A percentile compares a stretch with the other conserved stretches of the same genome.
Evolutionary conservation across 53 echinoderm and acorn worm genomes (phyloP).

Genomic region (Stichopus horrens): DNA sequence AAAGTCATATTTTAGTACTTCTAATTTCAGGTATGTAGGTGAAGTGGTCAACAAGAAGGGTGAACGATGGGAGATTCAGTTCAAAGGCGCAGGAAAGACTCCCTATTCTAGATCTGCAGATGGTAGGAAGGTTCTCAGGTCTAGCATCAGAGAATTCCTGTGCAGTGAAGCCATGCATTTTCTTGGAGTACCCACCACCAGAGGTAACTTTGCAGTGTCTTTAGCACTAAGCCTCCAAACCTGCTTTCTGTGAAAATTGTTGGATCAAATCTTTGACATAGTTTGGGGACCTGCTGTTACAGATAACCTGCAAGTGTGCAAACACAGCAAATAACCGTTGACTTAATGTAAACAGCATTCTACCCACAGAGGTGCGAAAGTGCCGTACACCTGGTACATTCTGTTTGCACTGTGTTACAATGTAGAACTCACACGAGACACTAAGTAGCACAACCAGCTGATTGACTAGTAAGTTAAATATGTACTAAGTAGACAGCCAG

Average conservation of each 20-base stretch:
- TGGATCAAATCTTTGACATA: neutral
- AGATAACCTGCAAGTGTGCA: neutral
- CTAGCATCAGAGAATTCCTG: slow-evolving; percentile 87
- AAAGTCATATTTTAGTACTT: neutral
- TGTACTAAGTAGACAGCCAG: too few species aligned
- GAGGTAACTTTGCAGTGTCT: slow-evolving; percentile 52
- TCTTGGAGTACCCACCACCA: slow-evolving; percentile 85
- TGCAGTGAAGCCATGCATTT: slow-evolving; percentile 98
- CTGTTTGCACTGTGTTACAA: too few species aligned
- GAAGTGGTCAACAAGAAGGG: slow-evolving; percentile 80
- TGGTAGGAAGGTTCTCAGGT: slow-evolving; percentile 89
- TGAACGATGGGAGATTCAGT: slow-evolving; percentile 95
- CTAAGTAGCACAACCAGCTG: too few species aligned
- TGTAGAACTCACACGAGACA: too few species aligned
- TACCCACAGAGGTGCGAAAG: too few species aligned
- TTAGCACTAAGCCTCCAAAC: neutral
- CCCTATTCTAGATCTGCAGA: slow-evolving; percentile 86
- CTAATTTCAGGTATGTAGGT: slow-evolving; percentile 67
- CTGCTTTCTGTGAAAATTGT: neutral
- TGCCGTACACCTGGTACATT: too few species aligned
- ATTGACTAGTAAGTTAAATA: too few species aligned
- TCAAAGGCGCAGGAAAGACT: slow-evolving; percentile 83
- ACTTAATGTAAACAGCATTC: neutral
- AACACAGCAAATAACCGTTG: neutral
- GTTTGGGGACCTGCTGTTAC: neutral